Evolutionary conservation across 2,113 vertebrate genomes (phyloP).

Genomic region (Rhinichthys klamathensis): DNA sequence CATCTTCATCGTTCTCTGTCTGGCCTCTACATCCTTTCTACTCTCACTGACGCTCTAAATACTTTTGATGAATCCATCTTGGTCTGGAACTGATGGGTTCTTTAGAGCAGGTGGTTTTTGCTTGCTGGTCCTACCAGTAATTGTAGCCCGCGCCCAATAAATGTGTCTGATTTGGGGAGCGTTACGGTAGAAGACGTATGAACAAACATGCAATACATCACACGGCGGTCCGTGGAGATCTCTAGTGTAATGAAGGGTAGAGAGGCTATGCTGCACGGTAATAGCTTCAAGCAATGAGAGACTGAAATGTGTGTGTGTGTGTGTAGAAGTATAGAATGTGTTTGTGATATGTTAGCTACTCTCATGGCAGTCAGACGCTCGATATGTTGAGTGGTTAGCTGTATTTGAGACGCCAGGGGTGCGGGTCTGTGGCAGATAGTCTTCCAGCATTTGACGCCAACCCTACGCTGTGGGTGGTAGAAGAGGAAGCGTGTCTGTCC

Average conservation of each 20-base stretch:
- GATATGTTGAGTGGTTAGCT: conserved; percentile 31
- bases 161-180: neutral
- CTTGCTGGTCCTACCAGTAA: conserved; percentile 27
- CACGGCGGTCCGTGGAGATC: conserved; percentile 20
- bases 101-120: conserved; percentile 29
- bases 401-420: conserved; percentile 27
- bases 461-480: neutral
- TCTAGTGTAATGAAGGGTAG: conserved; percentile 36
- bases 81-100: conserved; percentile 16
- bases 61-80: conserved; percentile 40
- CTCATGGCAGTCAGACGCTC: conserved; percentile 37
- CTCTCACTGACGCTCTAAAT: conserved; percentile 33
- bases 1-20: conserved; percentile 32
- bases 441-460: conserved; percentile 28
- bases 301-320: conserved; percentile 26
- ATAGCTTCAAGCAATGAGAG: conserved; percentile 34
- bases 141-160: neutral
- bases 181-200: conserved; percentile 29
- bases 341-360: conserved; percentile 29
- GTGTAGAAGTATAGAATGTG: conserved; percentile 2
- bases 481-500: conserved; percentile 13
- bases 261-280: conserved; percentile 19
- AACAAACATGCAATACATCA: conserved; percentile 45
- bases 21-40: conserved; percentile 19
- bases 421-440: conserved; percentile 25